Percentiles rank a stretch among this genome's conserved stretches.
These are phyloP conservation scores for Drosophila burlai DNA, from an alignment of 1,140 invertebrate species.

Conservation along the genomic window DNA sequence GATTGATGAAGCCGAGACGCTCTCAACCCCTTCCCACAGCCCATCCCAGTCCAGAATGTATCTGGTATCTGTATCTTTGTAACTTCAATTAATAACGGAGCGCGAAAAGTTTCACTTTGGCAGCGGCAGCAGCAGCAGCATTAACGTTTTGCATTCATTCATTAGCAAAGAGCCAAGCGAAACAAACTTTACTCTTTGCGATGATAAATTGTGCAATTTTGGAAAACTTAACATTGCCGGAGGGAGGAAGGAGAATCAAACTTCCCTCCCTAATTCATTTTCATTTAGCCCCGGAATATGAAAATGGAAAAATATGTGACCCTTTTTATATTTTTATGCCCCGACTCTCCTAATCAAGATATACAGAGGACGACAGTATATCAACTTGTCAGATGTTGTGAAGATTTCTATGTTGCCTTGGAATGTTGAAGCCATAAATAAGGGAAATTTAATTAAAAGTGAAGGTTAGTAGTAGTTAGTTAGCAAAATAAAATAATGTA, in stretches of 20 bases:
- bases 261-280: conserved; percentile 57
- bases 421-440: neutral
- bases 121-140: conserved; percentile 37
- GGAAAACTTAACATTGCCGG: conserved; percentile 36
- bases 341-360: conserved; percentile 54
- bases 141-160: conserved; percentile 81
- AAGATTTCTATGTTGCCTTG: neutral
- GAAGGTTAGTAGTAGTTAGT: neutral
- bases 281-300: conserved; percentile 37
- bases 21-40: neutral
- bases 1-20: conserved; percentile 61
- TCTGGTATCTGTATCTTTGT: conserved; percentile 38
- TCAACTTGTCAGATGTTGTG: conserved; percentile 1
- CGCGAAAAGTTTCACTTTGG: conserved; percentile 65
- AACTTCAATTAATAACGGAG: conserved; percentile 76
- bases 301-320: conserved; percentile 51
- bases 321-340: conserved; percentile 28
- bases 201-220: conserved; percentile 79
- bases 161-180: conserved; percentile 49
- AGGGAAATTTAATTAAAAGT: neutral
- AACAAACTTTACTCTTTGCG: conserved; percentile 54
- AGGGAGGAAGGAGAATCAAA: conserved; percentile 53
- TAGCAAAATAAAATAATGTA: no score
- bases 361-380: conserved; percentile 30
- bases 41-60: neutral